These are phyloP conservation scores for Drosophila virilis DNA, from an alignment of 1,140 invertebrate genomes.

Conservation along the genomic window DNA sequence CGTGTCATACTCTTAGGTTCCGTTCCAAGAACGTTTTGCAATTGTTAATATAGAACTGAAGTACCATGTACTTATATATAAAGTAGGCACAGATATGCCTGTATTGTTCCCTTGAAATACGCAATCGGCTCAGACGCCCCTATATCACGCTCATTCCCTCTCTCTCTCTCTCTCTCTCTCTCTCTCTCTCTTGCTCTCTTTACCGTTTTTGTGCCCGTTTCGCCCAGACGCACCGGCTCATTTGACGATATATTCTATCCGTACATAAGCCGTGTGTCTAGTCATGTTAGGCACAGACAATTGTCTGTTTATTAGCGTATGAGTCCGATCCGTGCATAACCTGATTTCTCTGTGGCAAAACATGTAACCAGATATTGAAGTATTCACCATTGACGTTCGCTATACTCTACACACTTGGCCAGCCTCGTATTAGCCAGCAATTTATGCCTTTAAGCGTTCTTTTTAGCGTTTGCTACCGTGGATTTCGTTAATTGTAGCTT, in stretches of 20 bases:
- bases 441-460: slow-evolving; percentile 5
- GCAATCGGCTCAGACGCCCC: slow-evolving; percentile 59
- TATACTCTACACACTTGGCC: neutral
- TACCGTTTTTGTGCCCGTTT: slow-evolving; percentile 3
- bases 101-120: slow-evolving; percentile 43
- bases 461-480: slow-evolving; percentile 36
- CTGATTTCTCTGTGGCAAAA: slow-evolving; percentile 60
- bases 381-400: slow-evolving; percentile 15
- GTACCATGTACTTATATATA: slow-evolving; percentile 15
- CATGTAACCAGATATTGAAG: slow-evolving; percentile 2
- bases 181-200: neutral
- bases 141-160: slow-evolving; percentile 3
- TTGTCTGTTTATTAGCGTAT: slow-evolving; percentile 69
- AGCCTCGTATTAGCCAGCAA: slow-evolving; percentile 1
- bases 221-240: neutral
- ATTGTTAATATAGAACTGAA: slow-evolving; percentile 45
- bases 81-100: slow-evolving; percentile 2
- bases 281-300: slow-evolving; percentile 53
- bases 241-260: slow-evolving; percentile 24
- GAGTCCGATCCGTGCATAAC: slow-evolving; percentile 67
- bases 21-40: slow-evolving; percentile 69
- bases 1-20: slow-evolving; percentile 47
- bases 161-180: neutral
- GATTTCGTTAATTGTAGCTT: slow-evolving; percentile 59
- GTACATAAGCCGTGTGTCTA: slow-evolving; percentile 38